Percentiles rank a stretch among this genome's conserved stretches.
These are phyloP conservation scores for Cavia porcellus DNA, from an alignment of 2,113 vertebrate species.

Conservation along the genomic window DNA sequence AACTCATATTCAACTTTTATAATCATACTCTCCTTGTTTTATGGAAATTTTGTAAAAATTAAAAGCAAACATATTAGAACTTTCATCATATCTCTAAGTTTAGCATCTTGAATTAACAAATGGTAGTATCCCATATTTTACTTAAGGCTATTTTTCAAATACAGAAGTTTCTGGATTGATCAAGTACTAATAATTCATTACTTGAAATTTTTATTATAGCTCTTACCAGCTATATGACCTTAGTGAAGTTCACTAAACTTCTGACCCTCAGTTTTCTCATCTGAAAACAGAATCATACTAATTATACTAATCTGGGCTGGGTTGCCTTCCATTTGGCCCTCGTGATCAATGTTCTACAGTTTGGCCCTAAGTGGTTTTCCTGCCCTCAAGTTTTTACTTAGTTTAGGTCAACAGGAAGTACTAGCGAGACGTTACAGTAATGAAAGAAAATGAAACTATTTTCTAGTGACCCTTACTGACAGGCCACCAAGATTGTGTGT, in stretches of 20 bases:
- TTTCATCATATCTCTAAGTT: conserved; percentile 21
- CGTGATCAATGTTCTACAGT: background rate
- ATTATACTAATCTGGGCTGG: background rate
- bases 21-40: conserved; percentile 32
- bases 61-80: conserved; percentile 37
- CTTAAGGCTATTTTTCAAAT: conserved; percentile 58
- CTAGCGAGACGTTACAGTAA: background rate
- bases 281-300: conserved; percentile 1
- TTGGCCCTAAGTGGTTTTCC: conserved; percentile 1
- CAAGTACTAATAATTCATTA: conserved; percentile 37
- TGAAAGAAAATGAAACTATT: conserved; percentile 47
- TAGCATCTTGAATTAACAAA: conserved; percentile 53
- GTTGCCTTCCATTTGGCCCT: background rate
- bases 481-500: background rate
- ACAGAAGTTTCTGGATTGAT: conserved; percentile 56
- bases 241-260: conserved; percentile 40
- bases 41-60: conserved; percentile 49
- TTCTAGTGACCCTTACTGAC: background rate
- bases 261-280: conserved; percentile 31
- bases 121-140: conserved; percentile 59
- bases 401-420: background rate
- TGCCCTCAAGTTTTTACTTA: background rate
- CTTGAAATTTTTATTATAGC: conserved; percentile 37
- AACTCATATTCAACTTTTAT: background rate
- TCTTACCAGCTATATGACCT: background rate